Evolutionary conservation across 2,888 invertebrate genomes (phyloP), one percentile per base, ranked within the genome.

Genomic region (Macrophya annulata): DNA sequence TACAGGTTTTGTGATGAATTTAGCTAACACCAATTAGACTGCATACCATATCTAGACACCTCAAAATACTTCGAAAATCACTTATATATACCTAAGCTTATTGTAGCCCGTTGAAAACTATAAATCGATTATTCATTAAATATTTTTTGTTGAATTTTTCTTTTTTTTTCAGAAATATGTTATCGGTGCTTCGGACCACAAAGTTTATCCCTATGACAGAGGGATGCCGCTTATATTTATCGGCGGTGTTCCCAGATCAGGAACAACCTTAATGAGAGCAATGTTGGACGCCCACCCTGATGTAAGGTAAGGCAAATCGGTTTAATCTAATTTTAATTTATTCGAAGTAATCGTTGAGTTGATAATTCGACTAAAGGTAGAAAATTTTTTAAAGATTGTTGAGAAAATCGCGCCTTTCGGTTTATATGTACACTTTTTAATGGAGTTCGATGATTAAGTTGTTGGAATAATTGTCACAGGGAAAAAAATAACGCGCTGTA

Each of bases 281-380:
- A 98, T 99, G 98, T 95, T 99, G 90, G 99, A 99, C 94, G 99
- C 99, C 87, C 99, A 99, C 95, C 98, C 98, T 21, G 98, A 98
- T 92, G 97, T 99, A 91, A 96, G 99, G 96, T 96, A 92, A 93
- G 93, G 88, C 17, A 48, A 76, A 76, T 76, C 45, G 74, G 0
- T 76, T 25, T 8, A 12, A 76, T 76, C 12, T 15, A 55, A 4
- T 55, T 59, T 37, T 31, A 59, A 59, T 40, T 59, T n/a, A 55
- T 79, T 17, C 9, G 15, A 31, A 15, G 17, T n/a, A 25, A 21
- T 51, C 31, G 17, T 1, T n/a, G 55, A 55, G 45, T 45, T 4
- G 25, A 68, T 68, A 1, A 51, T 17, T 10, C 1, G 5, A 55
- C 43, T 77, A 10, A 37, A 51, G 17, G 31, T 37, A 9, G n/a